Evolutionary conservation across 1,140 invertebrate species (phyloP).

Genomic region (Rhyzopertha dominica): DNA sequence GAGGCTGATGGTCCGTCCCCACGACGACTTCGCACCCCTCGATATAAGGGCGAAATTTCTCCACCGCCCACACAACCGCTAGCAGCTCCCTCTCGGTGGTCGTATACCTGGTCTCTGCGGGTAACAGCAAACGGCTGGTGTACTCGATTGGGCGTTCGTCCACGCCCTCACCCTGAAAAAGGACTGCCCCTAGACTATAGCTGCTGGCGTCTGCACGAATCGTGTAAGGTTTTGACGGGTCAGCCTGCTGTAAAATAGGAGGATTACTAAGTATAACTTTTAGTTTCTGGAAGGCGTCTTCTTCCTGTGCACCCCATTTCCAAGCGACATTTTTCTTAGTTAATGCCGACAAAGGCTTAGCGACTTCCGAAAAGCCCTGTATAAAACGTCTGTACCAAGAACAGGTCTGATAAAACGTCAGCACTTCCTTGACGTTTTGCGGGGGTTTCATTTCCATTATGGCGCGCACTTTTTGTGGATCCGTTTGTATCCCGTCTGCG

Average conservation of each 20-base stretch:
- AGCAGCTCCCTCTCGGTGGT: constrained; percentile 44
- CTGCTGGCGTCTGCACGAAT: constrained; percentile 24
- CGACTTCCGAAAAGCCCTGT: constrained; percentile 33
- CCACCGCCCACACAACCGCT: constrained; percentile 43
- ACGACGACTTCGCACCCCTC: constrained; percentile 14
- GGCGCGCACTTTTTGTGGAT: constrained; percentile 28
- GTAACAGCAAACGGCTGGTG: constrained; percentile 32
- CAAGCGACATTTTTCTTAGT: constrained; percentile 35
- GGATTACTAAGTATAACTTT: too few species aligned
- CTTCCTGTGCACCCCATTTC: constrained; percentile 25
- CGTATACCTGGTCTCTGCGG: constrained; percentile 41
- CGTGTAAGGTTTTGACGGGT: background rate
- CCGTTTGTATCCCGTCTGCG: constrained; percentile 21
- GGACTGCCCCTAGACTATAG: constrained; percentile 40
- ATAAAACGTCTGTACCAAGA: constrained; percentile 46
- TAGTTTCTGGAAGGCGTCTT: constrained; percentile 13
- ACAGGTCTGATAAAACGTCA: constrained; percentile 35
- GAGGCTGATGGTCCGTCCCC: constrained; percentile 48
- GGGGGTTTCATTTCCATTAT: constrained; percentile 29
- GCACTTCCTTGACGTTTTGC: constrained; percentile 39
- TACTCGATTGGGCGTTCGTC: constrained; percentile 47
- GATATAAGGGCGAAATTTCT: constrained; percentile 30
- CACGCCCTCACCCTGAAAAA: constrained; percentile 37
- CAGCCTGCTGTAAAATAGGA: too few species aligned
- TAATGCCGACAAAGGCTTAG: constrained; percentile 40